Evolutionary conservation across 2,888 invertebrate genomes (phyloP), one percentile per base, ranked within the genome.

Genomic region (Heliconius erato): DNA sequence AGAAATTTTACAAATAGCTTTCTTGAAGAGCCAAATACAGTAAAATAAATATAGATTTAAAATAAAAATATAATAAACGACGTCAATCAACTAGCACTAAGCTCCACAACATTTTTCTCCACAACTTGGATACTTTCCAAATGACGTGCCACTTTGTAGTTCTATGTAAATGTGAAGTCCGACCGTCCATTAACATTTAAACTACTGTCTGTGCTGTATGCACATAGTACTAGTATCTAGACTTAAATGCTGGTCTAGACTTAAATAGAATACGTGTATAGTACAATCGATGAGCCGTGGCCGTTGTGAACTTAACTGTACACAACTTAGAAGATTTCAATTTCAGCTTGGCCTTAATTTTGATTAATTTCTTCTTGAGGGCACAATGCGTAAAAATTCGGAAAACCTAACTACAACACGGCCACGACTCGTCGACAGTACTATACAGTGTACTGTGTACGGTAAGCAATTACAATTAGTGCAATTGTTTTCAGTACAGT

Each of bases 141-240:
- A 74, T 67, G 76, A 74, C 77, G 26, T 68, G 81, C 77, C 77
- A 79, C 83, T 79, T 81, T 79, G 79, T 83, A 81, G 71, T 63
- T 65, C 69, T 78, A 83, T 76, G 76, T 76, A 81, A 79, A 83
- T 71, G 79, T 76, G 54, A 81, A 81, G 71, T 72, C 78, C 19
- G 44, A 49, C 28, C 83, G 77, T 76, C 81, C 79, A 81, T 83
- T 83, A 83, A 81, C 83, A 83, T 83, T 81, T 83, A 81, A 83
- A 83, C 81, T 65, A 69, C 54, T 79, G 79, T 83, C 81, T 77
- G 83, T 68, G 1, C 74, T 28, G 16, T 28, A 54, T 16, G 16
- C 19, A 59, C 74, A 44, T 23, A 32, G 71, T 65, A 71, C 54
- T 54, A 19, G 63, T 63, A 63, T 3, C 69, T 81, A 63, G 59